These are phyloP conservation scores for Listrodromus nycthemerus DNA, from an alignment of 2,888 invertebrate genomes.

Conservation along the genomic window DNA sequence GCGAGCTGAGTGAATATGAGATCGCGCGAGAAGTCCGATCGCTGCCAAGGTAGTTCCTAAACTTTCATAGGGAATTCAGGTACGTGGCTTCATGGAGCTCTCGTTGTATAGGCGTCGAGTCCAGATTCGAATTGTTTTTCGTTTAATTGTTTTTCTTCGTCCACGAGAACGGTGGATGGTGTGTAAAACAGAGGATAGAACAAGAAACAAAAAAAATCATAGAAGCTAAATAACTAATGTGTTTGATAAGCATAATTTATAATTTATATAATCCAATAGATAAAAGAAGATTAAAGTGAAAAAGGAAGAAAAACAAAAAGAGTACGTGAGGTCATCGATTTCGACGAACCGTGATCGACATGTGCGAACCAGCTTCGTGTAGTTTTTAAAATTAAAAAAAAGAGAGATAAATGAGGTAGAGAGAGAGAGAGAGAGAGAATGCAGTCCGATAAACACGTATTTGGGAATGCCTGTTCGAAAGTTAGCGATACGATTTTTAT, in stretches of 20 bases:
- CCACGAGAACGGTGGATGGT: constrained; percentile 50
- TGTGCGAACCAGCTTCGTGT: constrained; percentile 54
- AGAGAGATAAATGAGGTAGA: constrained; percentile 42
- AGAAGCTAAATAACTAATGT: constrained; percentile 66
- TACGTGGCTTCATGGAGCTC: constrained; percentile 53
- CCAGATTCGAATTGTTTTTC: constrained; percentile 66
- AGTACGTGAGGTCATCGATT: constrained; percentile 51
- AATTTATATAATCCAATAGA: constrained; percentile 80
- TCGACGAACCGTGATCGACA: constrained; percentile 46
- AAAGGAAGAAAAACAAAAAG: constrained; percentile 19
- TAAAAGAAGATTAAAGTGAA: constrained; percentile 64
- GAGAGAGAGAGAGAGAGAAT: constrained; percentile 49
- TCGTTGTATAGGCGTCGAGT: constrained; percentile 46
- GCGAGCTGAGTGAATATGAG: constrained; percentile 52
- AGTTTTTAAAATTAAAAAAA: constrained; percentile 51
- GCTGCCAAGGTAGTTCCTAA: constrained; percentile 80
- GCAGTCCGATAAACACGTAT: constrained; percentile 48
- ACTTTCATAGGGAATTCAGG: constrained; percentile 59
- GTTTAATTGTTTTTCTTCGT: constrained; percentile 40
- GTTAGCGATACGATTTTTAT: constrained; percentile 65
- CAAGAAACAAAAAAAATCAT: constrained; percentile 65
- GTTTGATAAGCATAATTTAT: constrained; percentile 80
- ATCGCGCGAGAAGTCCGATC: constrained; percentile 68
- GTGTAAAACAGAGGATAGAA: constrained; percentile 66
- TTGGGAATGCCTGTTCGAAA: constrained; percentile 59